Base-by-base conservation (phyloP, 2,888 invertebrate species). In the Pasiphila rectangulata region DNA sequence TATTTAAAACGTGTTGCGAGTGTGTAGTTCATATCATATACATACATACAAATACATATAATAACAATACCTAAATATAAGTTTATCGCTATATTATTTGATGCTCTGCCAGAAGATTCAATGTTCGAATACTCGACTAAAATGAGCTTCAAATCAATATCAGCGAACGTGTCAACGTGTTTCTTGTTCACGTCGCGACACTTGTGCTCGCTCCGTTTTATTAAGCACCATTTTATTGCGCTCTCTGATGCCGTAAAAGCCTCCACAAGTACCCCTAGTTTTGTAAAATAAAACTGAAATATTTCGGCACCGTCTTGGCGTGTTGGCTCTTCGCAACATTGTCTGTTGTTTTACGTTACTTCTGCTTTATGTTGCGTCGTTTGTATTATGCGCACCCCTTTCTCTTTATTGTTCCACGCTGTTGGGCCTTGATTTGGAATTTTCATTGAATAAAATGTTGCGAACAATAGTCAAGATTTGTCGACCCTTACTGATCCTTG, bases 261-360 rank as follows among this genome's bases (percentile, higher is more conserved):
- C 59, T 67, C 61, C 52, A 56, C 64, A 60, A 72, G 68, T 65
- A 68, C 68, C 65, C 52, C 56, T 72, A 73, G 69, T 79, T 80
- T 70, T 73, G 70, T 75, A 67, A 76, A 79, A 79, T 76, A 76
- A 79, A 77, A 72, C 67, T 69, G 60, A 67, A 75, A 72, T 72
- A 70, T 77, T 75, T 71, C 61, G 63, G 60, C 60, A 57, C 39
- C 67, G 69, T 71, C 67, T 67, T 54, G 65, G 56, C 75, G 75
- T 75, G 67, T 63, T 59, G 64, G 61, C 58, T 57, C 64, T 69
- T 66, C 59, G 69, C 65, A 65, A 78, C 73, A 73, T 67, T 77
- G 75, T 75, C 70, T 69, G 65, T 65, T 73, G 69, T 76, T 78
- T 79, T 79, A 79, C 79, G 77, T 72, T 60, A 61, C 63, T 67